phyloP scores from a whole-genome alignment of 2,113 vertebrate genomes.

The Columba livia region DNA sequence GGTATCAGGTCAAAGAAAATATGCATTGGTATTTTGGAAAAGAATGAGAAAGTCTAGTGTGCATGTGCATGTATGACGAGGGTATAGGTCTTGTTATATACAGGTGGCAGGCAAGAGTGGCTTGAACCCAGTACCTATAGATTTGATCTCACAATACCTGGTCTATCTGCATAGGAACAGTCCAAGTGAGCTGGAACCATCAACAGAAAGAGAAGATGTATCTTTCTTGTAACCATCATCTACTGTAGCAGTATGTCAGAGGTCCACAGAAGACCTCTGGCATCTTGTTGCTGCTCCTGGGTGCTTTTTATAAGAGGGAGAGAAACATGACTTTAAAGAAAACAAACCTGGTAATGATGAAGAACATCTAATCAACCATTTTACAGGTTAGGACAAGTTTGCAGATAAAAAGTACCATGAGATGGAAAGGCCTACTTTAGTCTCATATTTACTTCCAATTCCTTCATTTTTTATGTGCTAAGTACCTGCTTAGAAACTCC shows the following conservation, averaged over 20 bases:
- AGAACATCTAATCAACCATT: not conserved
- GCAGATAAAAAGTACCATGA: not conserved
- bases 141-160: not conserved
- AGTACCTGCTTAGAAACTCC: not conserved
- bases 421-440: not conserved
- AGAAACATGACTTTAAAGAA: not conserved
- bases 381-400: not conserved
- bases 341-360: not conserved
- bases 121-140: not conserved
- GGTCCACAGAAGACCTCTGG: not conserved
- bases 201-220: not conserved
- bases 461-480: not conserved
- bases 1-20: not conserved
- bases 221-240: not conserved
- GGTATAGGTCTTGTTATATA: not conserved
- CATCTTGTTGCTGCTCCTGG: not conserved
- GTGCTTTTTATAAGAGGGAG: not conserved
- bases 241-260: not conserved
- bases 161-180: not conserved
- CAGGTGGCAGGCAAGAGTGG: not conserved
- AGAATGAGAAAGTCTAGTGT: not conserved
- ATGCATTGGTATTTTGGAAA: not conserved
- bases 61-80: rapidly evolving
- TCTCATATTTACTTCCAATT: not conserved
- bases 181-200: not conserved